Conservation (phyloP, 2,888 invertebrate species). For the Apomyelois bistriatella region DNA sequence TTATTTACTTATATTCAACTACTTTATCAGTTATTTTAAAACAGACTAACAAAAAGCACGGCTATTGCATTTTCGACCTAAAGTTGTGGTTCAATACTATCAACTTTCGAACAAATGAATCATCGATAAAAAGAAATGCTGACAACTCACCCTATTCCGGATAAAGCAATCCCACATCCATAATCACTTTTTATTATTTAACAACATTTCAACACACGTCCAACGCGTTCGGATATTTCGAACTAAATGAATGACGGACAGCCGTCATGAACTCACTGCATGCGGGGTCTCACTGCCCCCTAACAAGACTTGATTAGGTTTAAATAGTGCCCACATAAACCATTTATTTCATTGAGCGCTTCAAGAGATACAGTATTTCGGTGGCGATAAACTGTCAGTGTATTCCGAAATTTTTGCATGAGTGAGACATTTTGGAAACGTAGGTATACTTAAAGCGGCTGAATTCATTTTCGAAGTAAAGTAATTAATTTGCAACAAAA, state of each 20-base stretch:
- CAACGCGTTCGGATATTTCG: slow-evolving; percentile 13
- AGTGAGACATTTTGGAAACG: not conserved
- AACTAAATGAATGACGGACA: not conserved
- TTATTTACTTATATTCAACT: not conserved
- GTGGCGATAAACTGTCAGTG: slow-evolving; percentile 31
- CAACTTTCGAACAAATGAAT: too few species aligned
- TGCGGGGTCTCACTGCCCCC: slow-evolving; percentile 76
- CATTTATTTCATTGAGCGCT: slow-evolving; percentile 78
- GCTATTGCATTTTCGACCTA: too few species aligned
- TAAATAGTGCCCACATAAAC: slow-evolving; percentile 82
- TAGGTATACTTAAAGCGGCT: too few species aligned
- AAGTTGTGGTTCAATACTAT: too few species aligned
- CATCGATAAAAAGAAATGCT: not conserved
- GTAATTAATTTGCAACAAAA: too few species aligned
- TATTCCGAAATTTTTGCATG: not conserved
- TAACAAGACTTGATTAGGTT: slow-evolving; percentile 83
- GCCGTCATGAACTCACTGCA: slow-evolving; percentile 58
- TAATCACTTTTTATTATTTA: slow-evolving; percentile 2
- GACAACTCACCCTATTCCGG: not conserved
- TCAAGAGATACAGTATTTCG: slow-evolving; percentile 52
- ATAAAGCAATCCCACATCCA: slow-evolving; percentile 12
- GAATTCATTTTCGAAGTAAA: too few species aligned
- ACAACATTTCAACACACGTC: slow-evolving; percentile 10
- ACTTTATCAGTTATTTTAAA: too few species aligned
- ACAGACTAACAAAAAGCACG: too few species aligned